Evolutionary conservation across 2,797 vertebrate species (phyloP), one percentile per base, ranked within the genome.

Genomic region (Labeo calbasu): DNA sequence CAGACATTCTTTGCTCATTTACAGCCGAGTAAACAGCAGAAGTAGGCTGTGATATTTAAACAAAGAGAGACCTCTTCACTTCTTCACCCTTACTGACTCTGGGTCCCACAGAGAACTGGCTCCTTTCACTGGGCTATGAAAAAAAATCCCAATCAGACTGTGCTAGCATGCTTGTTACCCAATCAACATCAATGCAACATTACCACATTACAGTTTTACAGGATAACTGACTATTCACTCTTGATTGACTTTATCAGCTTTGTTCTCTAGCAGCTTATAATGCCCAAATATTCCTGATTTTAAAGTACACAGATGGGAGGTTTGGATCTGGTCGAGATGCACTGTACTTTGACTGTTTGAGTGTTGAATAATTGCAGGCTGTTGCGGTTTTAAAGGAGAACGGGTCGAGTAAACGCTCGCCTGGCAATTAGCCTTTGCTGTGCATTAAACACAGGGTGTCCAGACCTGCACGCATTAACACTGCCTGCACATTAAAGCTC

Each of bases 321-420:
- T 76, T 73, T 70, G 75, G 43, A 79, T 82, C 55, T 40, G 13
- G 65, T 28, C 50, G 75, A 25, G 43, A 15, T 12, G 53, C 28
- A 10, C 28, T 43, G 23, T 72, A 50, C 59, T 63, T 66, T 87
- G 81, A 86, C 66, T 84, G 50, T 59, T 83, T 85, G 59, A 81
- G 82, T 81, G 87, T 81, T 80, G 70, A 83, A 83, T 88, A 87
- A 88, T 87, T 87, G 81, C 80, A 65, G 85, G 78, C 66, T 88
- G 82, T 78, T 82, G 61, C 21, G 78, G 66, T 77, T 86, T 88
- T 83, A 77, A 79, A 86, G 86, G 73, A 69, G 82, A 83, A 70
- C 23, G 10, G 21, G 70, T 84, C 40, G 43, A 55, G 57, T 61
- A 79, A 53, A 70, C 19, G 21, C 76, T 81, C 17, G 43, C 53